Conservation (phyloP, 2,888 invertebrate genomes). For the Sesamia inferens region DNA sequence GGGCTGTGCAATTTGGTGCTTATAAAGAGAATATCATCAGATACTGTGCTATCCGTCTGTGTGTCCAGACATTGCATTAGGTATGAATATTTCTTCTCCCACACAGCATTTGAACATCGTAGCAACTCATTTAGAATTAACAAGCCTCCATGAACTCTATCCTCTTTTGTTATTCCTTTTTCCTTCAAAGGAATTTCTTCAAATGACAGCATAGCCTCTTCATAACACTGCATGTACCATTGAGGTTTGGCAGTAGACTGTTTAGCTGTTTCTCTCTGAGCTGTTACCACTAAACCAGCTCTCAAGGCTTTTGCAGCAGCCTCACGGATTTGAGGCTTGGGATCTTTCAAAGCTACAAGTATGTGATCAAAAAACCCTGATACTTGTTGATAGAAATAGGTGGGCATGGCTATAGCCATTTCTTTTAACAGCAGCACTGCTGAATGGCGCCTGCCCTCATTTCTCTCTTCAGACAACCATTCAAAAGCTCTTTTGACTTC, state of each 20-base stretch:
- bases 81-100: constrained; percentile 95
- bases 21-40: constrained; percentile 90
- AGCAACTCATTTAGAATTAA: constrained; percentile 98
- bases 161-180: constrained; percentile 95
- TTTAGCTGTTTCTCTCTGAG: constrained; percentile 98
- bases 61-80: constrained; percentile 91
- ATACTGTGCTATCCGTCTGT: constrained; percentile 84
- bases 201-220: constrained; percentile 95
- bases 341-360: constrained; percentile 97
- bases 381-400: constrained; percentile 98
- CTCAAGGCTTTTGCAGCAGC: constrained; percentile 98
- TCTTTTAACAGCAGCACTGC: constrained; percentile 98
- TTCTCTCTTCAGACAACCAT: constrained; percentile 97
- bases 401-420: constrained; percentile 98
- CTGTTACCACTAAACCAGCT: constrained; percentile 98
- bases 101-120: constrained; percentile 96
- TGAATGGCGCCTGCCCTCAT: constrained; percentile 97
- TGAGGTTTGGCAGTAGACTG: constrained; percentile 96
- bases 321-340: constrained; percentile 97
- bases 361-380: constrained; percentile 98
- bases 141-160: constrained; percentile 97
- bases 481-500: constrained; percentile 99
- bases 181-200: constrained; percentile 92
- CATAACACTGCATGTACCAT: constrained; percentile 98
- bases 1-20: constrained; percentile 91